Base-by-base conservation (phyloP, 1,140 invertebrate species). In the Drosophila auraria region DNA sequence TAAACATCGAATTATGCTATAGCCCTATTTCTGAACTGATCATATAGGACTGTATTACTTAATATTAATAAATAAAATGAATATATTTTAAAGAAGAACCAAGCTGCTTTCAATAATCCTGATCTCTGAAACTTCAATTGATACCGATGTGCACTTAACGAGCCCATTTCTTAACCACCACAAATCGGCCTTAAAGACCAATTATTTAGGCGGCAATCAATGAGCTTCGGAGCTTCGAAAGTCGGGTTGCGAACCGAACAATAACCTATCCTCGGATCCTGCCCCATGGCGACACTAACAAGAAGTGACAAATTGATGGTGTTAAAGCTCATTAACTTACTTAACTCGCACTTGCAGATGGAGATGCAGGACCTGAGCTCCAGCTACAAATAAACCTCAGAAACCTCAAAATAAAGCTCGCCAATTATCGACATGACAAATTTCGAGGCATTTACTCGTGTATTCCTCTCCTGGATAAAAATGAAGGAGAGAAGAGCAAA, bases 221-320 rank as follows among this genome's bases (percentile, higher is more conserved):
- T 20, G 44, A 38, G n/a, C 33, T 36, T 56, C 8, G n/a, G 12
- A 23, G 33, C 17, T n/a, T 25, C 23, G 38, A 42, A 23, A 57
- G 42, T 33, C 51, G 33, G 60, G 23, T 9, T 15, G 30, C 49
- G 11, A 14, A 36, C 23, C 11, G 23, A 54, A 44, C 38, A 30
- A 70, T 23, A 68, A 12, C 49, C 33, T 11, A 45, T 71, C 20
- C 36, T 14, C 23, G 6, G 56, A 57, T 51, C n/a, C 30, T 59
- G 51, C 54, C 70, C 69, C 62, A 51, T 84, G 86, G 80, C 61
- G 82, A 83, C 80, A 78, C 87, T 92, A 92, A 92, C 89, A 83
- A 92, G 91, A 83, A 91, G 79, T 92, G 91, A 92, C 91, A 92
- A 92, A 92, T 92, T 92, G 87, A 83, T 91, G 91, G 91, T 92